These are phyloP conservation scores for Luehdorfia chinensis DNA, from an alignment of 1,140 invertebrate species.

Conservation along the genomic window DNA sequence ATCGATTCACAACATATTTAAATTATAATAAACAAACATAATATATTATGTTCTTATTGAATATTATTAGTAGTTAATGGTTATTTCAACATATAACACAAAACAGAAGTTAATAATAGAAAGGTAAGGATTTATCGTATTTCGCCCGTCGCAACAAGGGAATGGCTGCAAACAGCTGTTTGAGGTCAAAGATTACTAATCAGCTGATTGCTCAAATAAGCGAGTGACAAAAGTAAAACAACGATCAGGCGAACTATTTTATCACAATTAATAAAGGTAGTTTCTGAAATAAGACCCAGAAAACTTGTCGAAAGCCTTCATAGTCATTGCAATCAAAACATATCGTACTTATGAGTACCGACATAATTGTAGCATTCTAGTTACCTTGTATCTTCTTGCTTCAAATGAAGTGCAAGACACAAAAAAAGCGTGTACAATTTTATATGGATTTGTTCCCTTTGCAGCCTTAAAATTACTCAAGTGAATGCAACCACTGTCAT, in stretches of 20 bases:
- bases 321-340: conserved; percentile 2
- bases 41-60: too few species aligned
- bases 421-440: conserved; percentile 87
- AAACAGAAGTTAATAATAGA: too few species aligned
- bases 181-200: conserved; percentile 61
- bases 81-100: too few species aligned
- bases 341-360: conserved; percentile 8
- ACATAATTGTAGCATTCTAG: conserved; percentile 15
- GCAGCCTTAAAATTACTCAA: conserved; percentile 86
- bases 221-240: conserved; percentile 28
- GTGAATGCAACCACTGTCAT: conserved; percentile 86
- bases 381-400: conserved; percentile 84
- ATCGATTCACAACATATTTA: too few species aligned
- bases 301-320: background rate
- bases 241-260: too few species aligned
- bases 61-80: too few species aligned
- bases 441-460: conserved; percentile 85
- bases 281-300: conserved; percentile 6
- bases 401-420: conserved; percentile 84
- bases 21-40: too few species aligned
- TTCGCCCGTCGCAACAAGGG: too few species aligned
- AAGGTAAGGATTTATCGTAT: too few species aligned
- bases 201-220: conserved; percentile 53
- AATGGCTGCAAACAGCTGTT: conserved; percentile 46
- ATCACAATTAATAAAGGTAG: background rate